A percentile compares a stretch with the other conserved stretches of the same genome.
Evolutionary conservation across 2,888 invertebrate genomes (phyloP).

Genomic region (Epiblema foenella): DNA sequence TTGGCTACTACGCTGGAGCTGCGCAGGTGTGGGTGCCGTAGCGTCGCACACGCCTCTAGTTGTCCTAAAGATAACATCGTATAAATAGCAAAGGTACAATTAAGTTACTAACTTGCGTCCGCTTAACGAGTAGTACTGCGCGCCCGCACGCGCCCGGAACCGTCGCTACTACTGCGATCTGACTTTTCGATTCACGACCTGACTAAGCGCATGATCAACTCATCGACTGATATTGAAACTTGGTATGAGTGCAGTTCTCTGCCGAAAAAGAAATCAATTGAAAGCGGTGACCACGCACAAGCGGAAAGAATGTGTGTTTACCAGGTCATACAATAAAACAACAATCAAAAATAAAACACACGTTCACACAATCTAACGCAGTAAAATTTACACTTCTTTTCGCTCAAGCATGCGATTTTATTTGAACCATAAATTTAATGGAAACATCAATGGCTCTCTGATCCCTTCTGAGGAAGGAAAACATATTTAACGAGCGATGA

Average conservation of each 20-base stretch:
- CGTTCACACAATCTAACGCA: slow-evolving; percentile 72
- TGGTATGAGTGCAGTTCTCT: slow-evolving; percentile 26
- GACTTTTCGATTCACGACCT: slow-evolving; percentile 51
- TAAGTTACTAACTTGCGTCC: slow-evolving; percentile 52
- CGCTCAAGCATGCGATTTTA: slow-evolving; percentile 80
- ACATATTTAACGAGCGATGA: background rate
- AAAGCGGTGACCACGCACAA: slow-evolving; percentile 84
- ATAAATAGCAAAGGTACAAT: slow-evolving; percentile 59
- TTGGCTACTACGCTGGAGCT: slow-evolving; percentile 80
- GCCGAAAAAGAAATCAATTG: slow-evolving; percentile 45
- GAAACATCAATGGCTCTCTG: background rate
- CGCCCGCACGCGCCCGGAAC: slow-evolving; percentile 76
- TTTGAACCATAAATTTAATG: slow-evolving; percentile 70
- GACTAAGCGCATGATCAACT: slow-evolving; percentile 48
- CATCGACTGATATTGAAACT: slow-evolving; percentile 31
- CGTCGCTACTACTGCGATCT: slow-evolving; percentile 44
- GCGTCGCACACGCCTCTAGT: slow-evolving; percentile 82
- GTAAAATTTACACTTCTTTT: slow-evolving; percentile 76
- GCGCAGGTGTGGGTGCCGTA: slow-evolving; percentile 78
- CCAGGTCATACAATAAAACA: slow-evolving; percentile 72
- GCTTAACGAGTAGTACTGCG: slow-evolving; percentile 57
- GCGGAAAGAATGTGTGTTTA: slow-evolving; percentile 83
- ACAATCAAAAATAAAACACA: slow-evolving; percentile 72
- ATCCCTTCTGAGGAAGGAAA: background rate
- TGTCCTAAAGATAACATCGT: slow-evolving; percentile 82